Evolutionary conservation across 2,888 invertebrate species (phyloP).

Genomic region (Melanostoma mellinum): DNA sequence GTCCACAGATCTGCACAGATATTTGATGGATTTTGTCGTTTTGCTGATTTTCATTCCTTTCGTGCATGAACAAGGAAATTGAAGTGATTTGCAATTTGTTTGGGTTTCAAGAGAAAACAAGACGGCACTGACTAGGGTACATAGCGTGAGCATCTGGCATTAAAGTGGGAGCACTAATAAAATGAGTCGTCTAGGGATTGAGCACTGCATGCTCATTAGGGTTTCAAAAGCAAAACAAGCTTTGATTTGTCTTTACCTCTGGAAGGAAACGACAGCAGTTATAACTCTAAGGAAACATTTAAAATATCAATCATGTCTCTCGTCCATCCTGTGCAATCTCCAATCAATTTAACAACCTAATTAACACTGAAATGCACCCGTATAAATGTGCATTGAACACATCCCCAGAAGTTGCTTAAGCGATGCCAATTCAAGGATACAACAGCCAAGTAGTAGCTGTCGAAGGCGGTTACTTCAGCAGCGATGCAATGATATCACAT

Average conservation of each 20-base stretch:
- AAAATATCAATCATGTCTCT: slow-evolving; percentile 6
- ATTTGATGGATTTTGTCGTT: slow-evolving; percentile 61
- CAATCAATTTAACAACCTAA: slow-evolving; percentile 28
- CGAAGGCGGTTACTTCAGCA: slow-evolving; percentile 11
- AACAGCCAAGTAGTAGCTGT: neutral
- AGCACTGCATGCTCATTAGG: neutral
- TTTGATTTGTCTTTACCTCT: neutral
- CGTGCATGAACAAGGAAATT: slow-evolving; percentile 42
- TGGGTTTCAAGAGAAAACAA: slow-evolving; percentile 6
- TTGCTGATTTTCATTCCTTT: slow-evolving; percentile 20
- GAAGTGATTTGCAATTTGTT: slow-evolving; percentile 64
- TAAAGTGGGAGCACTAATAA: slow-evolving; percentile 2
- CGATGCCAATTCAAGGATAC: slow-evolving; percentile 7
- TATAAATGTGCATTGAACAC: slow-evolving; percentile 9
- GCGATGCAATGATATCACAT: slow-evolving; percentile 12
- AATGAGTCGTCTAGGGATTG: slow-evolving; percentile 2
- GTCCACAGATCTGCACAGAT: slow-evolving; percentile 39
- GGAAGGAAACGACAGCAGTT: neutral
- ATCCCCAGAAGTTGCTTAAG: neutral
- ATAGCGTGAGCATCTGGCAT: neutral
- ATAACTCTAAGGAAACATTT: neutral
- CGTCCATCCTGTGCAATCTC: neutral
- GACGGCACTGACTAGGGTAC: neutral
- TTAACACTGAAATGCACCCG: slow-evolving; percentile 31
- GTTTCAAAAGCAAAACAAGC: neutral